These are phyloP conservation scores for Phyllotis vaccarum DNA, from an alignment of 2,797 vertebrate species.

Conservation along the genomic window DNA sequence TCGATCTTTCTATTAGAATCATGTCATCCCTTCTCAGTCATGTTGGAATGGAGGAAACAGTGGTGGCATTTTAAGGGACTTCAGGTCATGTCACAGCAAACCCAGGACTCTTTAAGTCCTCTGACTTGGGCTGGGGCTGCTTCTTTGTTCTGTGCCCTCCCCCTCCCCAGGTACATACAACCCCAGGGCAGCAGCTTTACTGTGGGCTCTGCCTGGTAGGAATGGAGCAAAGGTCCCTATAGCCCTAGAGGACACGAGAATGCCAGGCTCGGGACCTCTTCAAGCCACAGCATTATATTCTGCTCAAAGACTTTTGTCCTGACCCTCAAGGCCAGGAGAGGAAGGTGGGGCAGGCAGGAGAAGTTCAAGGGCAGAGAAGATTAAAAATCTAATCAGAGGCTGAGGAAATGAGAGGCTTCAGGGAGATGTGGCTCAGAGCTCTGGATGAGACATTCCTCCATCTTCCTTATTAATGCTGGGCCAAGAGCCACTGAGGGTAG, in stretches of 20 bases:
- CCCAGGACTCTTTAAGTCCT: background rate
- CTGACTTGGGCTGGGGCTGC: background rate
- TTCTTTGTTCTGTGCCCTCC: accelerated
- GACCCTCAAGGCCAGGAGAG: background rate
- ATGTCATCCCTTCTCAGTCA: background rate
- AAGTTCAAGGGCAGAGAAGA: conserved; percentile 69
- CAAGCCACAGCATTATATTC: background rate
- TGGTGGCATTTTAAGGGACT: background rate
- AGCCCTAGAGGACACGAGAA: conserved; percentile 24
- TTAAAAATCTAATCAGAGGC: conserved; percentile 74
- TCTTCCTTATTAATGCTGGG: conserved; percentile 65
- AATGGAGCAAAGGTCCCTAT: background rate
- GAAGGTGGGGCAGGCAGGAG: conserved; percentile 4
- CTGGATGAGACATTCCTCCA: conserved; percentile 36
- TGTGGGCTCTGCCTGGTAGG: background rate
- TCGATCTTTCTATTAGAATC: background rate
- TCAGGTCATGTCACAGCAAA: background rate
- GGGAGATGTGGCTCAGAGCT: conserved; percentile 35
- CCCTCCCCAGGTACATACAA: background rate
- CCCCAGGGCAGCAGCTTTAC: accelerated
- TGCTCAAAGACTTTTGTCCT: background rate
- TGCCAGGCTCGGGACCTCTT: background rate
- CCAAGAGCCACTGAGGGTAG: conserved; percentile 34
- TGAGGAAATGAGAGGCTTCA: conserved; percentile 48
- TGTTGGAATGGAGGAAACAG: background rate